phyloP scores from a whole-genome alignment of 1,140 invertebrate genomes.

The Brachionus sp. region DNA sequence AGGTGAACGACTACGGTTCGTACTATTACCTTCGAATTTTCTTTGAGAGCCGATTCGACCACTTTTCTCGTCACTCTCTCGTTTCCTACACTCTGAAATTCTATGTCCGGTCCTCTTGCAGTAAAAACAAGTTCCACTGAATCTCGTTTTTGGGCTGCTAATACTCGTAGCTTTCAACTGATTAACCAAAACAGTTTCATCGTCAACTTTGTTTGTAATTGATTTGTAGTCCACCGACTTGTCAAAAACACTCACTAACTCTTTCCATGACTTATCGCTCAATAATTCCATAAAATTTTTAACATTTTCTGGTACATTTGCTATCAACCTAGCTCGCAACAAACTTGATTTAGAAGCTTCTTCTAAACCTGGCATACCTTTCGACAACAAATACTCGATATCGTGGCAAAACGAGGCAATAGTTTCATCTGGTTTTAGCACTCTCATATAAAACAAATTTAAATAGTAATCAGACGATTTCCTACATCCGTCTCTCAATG shows the following conservation, averaged over 20 bases:
- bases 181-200: slow-evolving; percentile 23
- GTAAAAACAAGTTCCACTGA: background rate
- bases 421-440: background rate
- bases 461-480: background rate
- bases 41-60: background rate
- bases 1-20: background rate
- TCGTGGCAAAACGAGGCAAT: background rate
- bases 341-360: background rate
- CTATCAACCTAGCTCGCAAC: slow-evolving; percentile 8
- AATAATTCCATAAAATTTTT: slow-evolving; percentile 22
- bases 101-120: background rate
- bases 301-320: slow-evolving; percentile 12
- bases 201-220: background rate
- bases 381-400: background rate
- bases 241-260: slow-evolving; percentile 5
- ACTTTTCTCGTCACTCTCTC: background rate
- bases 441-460: background rate
- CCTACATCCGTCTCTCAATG: background rate
- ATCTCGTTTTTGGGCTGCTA: background rate
- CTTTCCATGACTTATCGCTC: slow-evolving; percentile 28
- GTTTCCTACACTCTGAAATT: background rate
- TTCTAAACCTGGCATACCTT: background rate
- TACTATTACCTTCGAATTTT: background rate
- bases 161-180: background rate
- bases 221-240: slow-evolving; percentile 11